Base-by-base conservation (phyloP, 1,140 invertebrate species). In the Heliconius melpomene region DNA sequence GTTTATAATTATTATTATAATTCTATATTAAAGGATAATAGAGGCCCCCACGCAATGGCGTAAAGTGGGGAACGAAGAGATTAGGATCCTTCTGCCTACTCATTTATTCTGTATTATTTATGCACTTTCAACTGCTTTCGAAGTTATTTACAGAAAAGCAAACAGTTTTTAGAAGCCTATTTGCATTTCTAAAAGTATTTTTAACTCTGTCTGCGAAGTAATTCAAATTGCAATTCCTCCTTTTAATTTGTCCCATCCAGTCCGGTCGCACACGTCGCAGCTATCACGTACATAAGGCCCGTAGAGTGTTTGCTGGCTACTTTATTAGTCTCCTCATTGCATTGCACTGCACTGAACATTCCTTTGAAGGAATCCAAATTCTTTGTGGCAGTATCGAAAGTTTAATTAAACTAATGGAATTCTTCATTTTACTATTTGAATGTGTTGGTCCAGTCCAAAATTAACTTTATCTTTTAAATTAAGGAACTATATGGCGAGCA, bases 241-340 rank as follows among this genome's bases (percentile, higher is more conserved):
- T 66, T 66, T 66, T 66, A 66, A 66, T 66, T 66, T 29, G 60
- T 66, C 60, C 60, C 26, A 66, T 66, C 0, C 23, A 66, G 60
- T 29, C 60, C 23, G 23, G 60, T 66, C 60, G 60, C 60, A 66
- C 60, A 66, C 60, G 29, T 66, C 26, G 9, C 23, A 66, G 60
- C 23, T 26, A 26, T 66, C 60, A 66, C 60, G 60, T 66, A 66
- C 60, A 26, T 29, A 66, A 26, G 60, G 26, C 2, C 23, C 60
- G 26, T 66, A 29, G 23, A 66, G 23, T 66, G 57, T 66, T 66
- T 66, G 60, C 60, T 66, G 60, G 23, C 23, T 66, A 66, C 60
- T 66, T 66, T 66, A 66, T 66, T 66, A 66, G 60, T 66, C 60
- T 66, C 23, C 60, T 66, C 60, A 66, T 66, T 66, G 60, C 60